Evolutionary conservation across 1,140 invertebrate genomes (phyloP), one percentile per base, ranked within the genome.

Genomic region (Rhyacophila brunnea): DNA sequence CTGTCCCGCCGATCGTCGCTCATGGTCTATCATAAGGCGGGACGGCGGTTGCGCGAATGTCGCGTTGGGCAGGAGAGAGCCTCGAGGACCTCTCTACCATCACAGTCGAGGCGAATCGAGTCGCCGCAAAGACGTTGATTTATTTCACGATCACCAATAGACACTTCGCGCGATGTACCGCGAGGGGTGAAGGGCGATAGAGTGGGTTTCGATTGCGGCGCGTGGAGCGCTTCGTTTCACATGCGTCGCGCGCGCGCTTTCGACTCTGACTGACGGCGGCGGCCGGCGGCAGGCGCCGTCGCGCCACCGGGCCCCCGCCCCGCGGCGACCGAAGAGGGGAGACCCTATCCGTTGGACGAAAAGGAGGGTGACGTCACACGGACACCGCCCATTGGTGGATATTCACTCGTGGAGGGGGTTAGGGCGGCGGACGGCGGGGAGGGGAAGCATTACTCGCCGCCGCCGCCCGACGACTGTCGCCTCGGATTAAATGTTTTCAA

Each of bases 161-260:
- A 28, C 23, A 28, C 23, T 28, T 62, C 35, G 18, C 47, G 56
- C 11, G 51, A 20, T 7, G 38, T 18, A 38, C 18, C 40, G 40
- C 51, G 51, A 17, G 28, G 52, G 32, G 23, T 9, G 23, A 28
- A 68, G 74, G 71, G 71, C 73, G 74, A 73, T 43, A 19, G 23
- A 32, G 51, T 36, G 34, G 28, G 42, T n/a, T 20, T 28, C 52
- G 38, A 20, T 28, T 28, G 23, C 23, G 23, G 23, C 23, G 23
- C 23, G 23, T 28, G 43, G 48, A 52, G 43, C 44, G 40, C 56
- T 28, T 43, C 54, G 23, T 44, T 36, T 34, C 28, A 20, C 58
- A 77, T 80, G 66, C 68, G 75, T 71, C 69, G 72, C 70, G 77
- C 68, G 77, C 80, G 72, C 68, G 68, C 70, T 67, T 64, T 53